Conservation (phyloP, 2,797 vertebrate genomes). For the Lemur catta region DNA sequence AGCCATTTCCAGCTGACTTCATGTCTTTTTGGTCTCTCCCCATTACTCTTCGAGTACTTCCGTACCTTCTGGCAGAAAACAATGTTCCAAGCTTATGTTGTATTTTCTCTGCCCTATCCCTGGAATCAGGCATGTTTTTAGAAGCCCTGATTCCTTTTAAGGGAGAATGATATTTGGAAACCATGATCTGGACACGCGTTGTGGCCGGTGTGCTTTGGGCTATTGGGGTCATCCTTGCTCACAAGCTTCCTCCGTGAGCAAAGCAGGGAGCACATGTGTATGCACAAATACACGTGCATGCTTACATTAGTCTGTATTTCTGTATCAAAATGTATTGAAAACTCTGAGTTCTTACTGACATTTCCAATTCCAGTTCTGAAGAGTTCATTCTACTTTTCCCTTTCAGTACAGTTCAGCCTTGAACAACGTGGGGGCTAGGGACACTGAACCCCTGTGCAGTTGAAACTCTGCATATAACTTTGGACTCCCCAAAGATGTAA, state of each 20-base stretch:
- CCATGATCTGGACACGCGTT: not conserved
- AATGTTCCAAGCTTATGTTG: not conserved
- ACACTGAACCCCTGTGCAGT: no score
- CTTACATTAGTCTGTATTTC: not conserved
- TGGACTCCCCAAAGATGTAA: no score
- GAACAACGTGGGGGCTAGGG: not conserved
- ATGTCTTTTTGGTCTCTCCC: not conserved
- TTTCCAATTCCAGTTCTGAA: not conserved
- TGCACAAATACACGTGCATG: not conserved
- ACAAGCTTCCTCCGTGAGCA: not conserved
- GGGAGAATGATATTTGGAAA: not conserved
- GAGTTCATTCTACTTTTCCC: not conserved
- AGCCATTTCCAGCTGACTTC: not conserved
- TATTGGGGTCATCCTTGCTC: not conserved
- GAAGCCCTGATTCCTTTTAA: not conserved
- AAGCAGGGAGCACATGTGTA: not conserved
- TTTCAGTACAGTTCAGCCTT: not conserved
- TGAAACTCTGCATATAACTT: no score
- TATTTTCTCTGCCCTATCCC: not conserved
- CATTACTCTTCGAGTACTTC: not conserved
- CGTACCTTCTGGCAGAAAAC: not conserved
- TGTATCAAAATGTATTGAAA: not conserved
- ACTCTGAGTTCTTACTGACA: not conserved
- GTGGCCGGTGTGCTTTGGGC: not conserved
- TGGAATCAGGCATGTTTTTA: not conserved